phyloP scores from a whole-genome alignment of 2,797 vertebrate genomes.

The Pangasius sanitwongsei region DNA sequence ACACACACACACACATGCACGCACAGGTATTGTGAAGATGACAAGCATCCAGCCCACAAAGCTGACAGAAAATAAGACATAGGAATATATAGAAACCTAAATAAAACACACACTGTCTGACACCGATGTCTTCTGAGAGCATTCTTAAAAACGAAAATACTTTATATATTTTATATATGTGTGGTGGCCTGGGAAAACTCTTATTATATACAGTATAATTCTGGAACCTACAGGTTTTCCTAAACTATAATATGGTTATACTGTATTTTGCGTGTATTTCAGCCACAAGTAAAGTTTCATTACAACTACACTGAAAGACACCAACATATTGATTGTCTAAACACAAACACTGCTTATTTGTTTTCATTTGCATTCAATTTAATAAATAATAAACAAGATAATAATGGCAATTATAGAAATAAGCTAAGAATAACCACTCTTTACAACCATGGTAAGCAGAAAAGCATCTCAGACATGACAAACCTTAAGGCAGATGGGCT shows the following conservation, averaged over 20 bases:
- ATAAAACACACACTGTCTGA: slow-evolving; percentile 5
- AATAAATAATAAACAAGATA: not conserved
- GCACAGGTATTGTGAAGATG: slow-evolving; percentile 26
- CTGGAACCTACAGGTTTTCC: not conserved
- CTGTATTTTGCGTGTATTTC: not conserved
- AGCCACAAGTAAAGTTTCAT: not conserved
- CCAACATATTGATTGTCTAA: not conserved
- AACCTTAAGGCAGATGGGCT: not conserved
- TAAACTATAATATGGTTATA: not conserved
- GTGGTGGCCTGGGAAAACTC: not conserved
- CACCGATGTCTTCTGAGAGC: not conserved
- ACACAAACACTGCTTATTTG: not conserved
- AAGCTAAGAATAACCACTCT: not conserved
- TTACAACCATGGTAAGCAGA: not conserved
- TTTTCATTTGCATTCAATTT: not conserved
- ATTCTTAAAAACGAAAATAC: not conserved
- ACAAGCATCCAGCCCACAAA: slow-evolving; percentile 34
- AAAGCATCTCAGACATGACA: not conserved
- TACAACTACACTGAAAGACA: not conserved
- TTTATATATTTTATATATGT: not conserved
- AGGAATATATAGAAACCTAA: slow-evolving; percentile 13
- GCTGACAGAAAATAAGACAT: slow-evolving; percentile 13
- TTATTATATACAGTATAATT: no score
- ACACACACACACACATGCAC: slow-evolving; percentile 8
- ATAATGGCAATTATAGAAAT: not conserved